Evolutionary conservation across 1,140 invertebrate genomes (phyloP), one percentile per base, ranked within the genome.

Genomic region (Orussus abietinus): DNA sequence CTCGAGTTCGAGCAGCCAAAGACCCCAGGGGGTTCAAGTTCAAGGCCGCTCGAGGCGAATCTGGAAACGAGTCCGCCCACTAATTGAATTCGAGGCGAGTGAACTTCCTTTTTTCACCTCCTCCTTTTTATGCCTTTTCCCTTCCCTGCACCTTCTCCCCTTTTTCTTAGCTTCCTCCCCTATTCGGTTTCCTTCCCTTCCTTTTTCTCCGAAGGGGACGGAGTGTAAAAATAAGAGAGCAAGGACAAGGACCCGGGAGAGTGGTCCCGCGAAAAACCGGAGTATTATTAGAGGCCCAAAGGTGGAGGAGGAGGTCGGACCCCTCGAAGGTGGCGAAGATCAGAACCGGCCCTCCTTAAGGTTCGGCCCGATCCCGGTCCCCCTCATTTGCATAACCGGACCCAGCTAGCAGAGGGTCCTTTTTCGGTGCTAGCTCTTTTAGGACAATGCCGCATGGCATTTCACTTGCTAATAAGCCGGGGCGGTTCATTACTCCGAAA

Each of bases 331-430:
- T 3, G 31, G 5, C 14, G 31, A 7, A 51, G 49, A 57, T 55
- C 55, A 59, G 51, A 40, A 42, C 38, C 45, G 45, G 40, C 45
- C 20, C 42, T 25, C 6, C 6, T 6, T 25, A 45, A 42, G 53
- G 58, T 59, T 37, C 53, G 46, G 49, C 29, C 21, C n/a, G 41
- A 38, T 45, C 43, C 31, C 37, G 38, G 25, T 34, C 42, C 21
- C 42, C 15, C 6, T 36, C 32, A 63, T 63, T 63, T 59, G 49
- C 60, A 63, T 63, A 63, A 60, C 60, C 56, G 54, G 58, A 53
- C 58, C 44, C 51, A 46, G 53, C n/a, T n/a, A n/a, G n/a, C n/a
- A n/a, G n/a, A n/a, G 32, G 50, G 56, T 61, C 54, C 50, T 63
- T 57, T 59, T 40, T 9, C 15, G 14, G 9, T 15, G 14, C 14